Base-by-base conservation (phyloP, 2,888 invertebrate species). In the Keiferia lycopersicella region DNA sequence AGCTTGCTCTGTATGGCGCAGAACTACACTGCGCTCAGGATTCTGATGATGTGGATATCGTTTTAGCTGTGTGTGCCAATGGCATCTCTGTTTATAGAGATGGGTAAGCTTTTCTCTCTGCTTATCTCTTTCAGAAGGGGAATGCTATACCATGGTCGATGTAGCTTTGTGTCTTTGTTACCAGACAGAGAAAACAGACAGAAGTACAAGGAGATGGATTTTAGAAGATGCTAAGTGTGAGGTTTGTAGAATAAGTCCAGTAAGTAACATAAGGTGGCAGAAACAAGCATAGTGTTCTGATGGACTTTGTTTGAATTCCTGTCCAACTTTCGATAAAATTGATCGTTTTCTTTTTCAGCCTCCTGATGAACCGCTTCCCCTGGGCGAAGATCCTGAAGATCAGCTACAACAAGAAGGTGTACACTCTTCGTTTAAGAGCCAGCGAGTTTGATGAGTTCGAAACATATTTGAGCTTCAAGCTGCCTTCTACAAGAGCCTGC, bases 381-480 rank as follows among this genome's bases (percentile, higher is more conserved):
- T 99, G 99, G 99, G 98, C 99, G 26, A 99, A 98, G 93, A 99
- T 99, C 76, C 92, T 97, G 58, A 99, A 99, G 93, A 97, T 99
- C 78, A 97, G 98, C 73, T 99, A 99, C 93, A 98, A 98, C 87
- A 95, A 98, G 78, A 97, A 98, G 80, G 94, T 95, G 78, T 99
- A 97, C 92, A 97, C 97, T 78, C 95, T 99, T 70, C 97, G 97
- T 88, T 96, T 99, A 78, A 94, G 99, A 70, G 97, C 98, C 0
- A 96, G 97, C 30, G 98, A 98, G 87, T 98, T 96, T 88, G 98
- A 98, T 77, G 97, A 96, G 79, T 97, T 95, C 82, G 98, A 98
- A 87, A 97, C 96, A 0, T 96, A 97, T 11, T 96, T 99, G 73
- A 95, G 96, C 65, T 99, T 99, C 92, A 96, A 96, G 80, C 91